Percentiles rank a stretch among this genome's conserved stretches.
Conservation (phyloP, 1,140 invertebrate genomes). For the Chionoecetes opilio region DNA sequence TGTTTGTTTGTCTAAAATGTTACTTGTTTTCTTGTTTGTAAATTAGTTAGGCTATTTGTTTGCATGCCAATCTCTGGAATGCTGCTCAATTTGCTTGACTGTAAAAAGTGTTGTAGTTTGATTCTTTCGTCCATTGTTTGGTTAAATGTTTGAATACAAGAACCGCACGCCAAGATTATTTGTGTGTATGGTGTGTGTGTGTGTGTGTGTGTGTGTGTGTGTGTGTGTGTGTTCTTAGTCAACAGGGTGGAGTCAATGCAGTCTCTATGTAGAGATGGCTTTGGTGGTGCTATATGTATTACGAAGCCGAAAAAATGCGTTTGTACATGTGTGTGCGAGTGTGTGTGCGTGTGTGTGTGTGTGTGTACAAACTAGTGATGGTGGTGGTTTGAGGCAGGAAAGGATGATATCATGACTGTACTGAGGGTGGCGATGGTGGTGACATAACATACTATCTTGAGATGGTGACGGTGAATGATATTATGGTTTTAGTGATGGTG, state of each 20-base stretch:
- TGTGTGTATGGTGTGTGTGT: not conserved
- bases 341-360: conserved; percentile 10
- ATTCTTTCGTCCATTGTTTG: not conserved
- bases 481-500: not conserved
- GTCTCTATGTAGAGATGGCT: too few relatives aligned
- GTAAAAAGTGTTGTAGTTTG: not conserved
- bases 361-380: too few relatives aligned
- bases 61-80: too few relatives aligned
- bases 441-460: not conserved
- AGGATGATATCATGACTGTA: not conserved
- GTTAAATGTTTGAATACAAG: too few relatives aligned
- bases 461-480: not conserved
- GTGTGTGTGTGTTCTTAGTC: not conserved
- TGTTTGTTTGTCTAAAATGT: not conserved
- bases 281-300: too few relatives aligned
- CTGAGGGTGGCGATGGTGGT: not conserved
- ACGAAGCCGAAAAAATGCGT: not conserved
- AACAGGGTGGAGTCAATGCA: not conserved
- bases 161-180: not conserved
- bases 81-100: not conserved
- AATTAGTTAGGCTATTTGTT: too few relatives aligned
- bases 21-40: not conserved
- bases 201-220: not conserved
- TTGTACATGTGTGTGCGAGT: not conserved
- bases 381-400: not conserved